These are phyloP conservation scores for Tauraco erythrolophus DNA, from an alignment of 2,113 vertebrate species.

Conservation along the genomic window DNA sequence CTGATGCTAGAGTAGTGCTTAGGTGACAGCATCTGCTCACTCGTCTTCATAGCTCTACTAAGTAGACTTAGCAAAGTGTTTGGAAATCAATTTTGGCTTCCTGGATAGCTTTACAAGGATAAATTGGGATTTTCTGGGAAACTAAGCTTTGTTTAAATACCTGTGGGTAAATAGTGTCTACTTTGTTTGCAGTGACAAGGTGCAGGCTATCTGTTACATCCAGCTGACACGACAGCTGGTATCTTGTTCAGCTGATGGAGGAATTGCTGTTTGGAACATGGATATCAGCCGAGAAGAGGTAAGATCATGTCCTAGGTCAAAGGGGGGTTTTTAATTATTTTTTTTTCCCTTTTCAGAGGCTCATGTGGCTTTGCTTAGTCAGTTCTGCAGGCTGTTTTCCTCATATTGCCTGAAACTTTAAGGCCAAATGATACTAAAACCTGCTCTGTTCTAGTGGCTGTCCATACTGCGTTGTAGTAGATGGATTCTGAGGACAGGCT, in stretches of 20 bases:
- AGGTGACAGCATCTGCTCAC: neutral
- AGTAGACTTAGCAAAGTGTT: neutral
- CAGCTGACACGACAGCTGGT: slow-evolving; percentile 91
- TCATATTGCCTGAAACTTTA: neutral
- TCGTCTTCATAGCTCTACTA: neutral
- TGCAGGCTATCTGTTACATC: slow-evolving; percentile 92
- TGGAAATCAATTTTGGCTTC: neutral
- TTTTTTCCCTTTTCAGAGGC: neutral
- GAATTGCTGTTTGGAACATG: slow-evolving; percentile 99
- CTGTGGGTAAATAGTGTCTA: neutral
- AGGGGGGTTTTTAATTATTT: neutral
- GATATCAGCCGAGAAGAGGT: slow-evolving; percentile 94
- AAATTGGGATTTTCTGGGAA: neutral
- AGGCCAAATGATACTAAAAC: neutral
- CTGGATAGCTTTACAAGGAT: neutral
- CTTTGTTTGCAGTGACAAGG: slow-evolving; percentile 84
- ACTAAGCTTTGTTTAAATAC: neutral
- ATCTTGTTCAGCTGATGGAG: slow-evolving; percentile 93
- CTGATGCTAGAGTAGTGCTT: neutral
- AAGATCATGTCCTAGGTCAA: neutral
- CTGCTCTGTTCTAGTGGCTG: neutral
- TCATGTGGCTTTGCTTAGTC: neutral
- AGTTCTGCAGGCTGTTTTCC: neutral
- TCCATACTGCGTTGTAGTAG: neutral
- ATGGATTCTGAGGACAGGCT: neutral